phyloP scores from a whole-genome alignment of 2,113 vertebrate genomes.

The Fregata magnificens region DNA sequence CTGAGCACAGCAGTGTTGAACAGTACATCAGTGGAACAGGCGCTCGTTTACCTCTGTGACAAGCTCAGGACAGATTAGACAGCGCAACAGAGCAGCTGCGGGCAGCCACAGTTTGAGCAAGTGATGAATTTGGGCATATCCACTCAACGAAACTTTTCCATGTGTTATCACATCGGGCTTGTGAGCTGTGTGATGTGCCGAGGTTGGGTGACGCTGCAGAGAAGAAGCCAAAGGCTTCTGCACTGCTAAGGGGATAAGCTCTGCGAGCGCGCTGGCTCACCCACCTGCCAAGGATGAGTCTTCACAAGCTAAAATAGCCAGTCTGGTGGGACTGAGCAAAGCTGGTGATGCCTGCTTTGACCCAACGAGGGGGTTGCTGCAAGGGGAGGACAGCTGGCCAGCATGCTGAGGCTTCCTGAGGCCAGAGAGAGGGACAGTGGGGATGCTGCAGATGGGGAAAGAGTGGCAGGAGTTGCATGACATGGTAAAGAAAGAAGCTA shows the following conservation, averaged over 20 bases:
- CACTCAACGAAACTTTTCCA: background rate
- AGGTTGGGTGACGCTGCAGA: background rate
- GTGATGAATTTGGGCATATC: background rate
- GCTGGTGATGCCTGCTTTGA: background rate
- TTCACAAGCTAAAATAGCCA: background rate
- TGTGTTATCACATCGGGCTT: background rate
- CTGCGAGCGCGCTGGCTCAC: background rate
- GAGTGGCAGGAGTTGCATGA: background rate
- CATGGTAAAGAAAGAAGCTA: background rate
- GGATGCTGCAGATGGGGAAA: background rate
- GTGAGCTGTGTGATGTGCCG: background rate
- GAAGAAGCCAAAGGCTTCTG: background rate
- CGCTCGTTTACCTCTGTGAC: background rate
- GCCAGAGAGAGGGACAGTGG: background rate
- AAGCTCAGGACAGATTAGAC: background rate
- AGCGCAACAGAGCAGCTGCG: background rate
- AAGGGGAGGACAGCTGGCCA: background rate
- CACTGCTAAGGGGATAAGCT: background rate
- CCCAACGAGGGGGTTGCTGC: rapidly evolving
- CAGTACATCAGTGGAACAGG: background rate
- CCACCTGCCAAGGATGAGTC: background rate
- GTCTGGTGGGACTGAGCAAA: background rate
- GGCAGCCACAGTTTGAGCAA: background rate
- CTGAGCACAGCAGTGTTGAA: rapidly evolving
- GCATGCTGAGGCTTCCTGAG: background rate